Conservation (phyloP, 2,888 invertebrate species). For the Scelioninae gen. 2 region DNA sequence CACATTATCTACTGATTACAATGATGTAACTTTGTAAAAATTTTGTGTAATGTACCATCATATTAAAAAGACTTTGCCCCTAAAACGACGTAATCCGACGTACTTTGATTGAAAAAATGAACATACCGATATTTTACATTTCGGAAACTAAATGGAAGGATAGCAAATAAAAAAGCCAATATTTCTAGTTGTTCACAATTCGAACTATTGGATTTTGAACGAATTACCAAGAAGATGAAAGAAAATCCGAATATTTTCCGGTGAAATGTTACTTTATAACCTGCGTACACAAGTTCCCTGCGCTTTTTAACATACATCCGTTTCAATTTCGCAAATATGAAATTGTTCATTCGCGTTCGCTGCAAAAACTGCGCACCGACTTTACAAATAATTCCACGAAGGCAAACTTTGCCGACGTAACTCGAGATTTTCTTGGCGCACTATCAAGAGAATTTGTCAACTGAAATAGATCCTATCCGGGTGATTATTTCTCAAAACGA, state of each 20-base stretch:
- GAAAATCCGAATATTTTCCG: background rate
- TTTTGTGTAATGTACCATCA: no score
- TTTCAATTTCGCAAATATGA: conserved; percentile 45
- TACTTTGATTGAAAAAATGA: no score
- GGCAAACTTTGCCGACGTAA: conserved; percentile 26
- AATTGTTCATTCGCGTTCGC: conserved; percentile 23
- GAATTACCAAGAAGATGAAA: background rate
- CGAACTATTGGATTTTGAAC: background rate
- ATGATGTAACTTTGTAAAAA: no score
- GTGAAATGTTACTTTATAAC: background rate
- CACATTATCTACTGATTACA: no score
- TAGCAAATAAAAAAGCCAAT: background rate
- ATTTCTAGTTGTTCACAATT: background rate
- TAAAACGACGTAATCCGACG: no score
- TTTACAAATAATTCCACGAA: conserved; percentile 27
- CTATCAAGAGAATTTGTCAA: conserved; percentile 50
- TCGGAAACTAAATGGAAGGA: no score
- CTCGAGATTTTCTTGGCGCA: conserved; percentile 42
- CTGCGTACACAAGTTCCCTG: background rate
- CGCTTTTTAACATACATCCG: conserved; percentile 34
- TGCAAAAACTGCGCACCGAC: conserved; percentile 31
- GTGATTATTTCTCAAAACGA: conserved; percentile 41
- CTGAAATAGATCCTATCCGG: conserved; percentile 30
- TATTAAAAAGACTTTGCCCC: no score
- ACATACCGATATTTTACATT: no score